Evolutionary conservation across 53 echinoderm and acorn worm genomes (phyloP).

Genomic region (Antedon mediterranea): DNA sequence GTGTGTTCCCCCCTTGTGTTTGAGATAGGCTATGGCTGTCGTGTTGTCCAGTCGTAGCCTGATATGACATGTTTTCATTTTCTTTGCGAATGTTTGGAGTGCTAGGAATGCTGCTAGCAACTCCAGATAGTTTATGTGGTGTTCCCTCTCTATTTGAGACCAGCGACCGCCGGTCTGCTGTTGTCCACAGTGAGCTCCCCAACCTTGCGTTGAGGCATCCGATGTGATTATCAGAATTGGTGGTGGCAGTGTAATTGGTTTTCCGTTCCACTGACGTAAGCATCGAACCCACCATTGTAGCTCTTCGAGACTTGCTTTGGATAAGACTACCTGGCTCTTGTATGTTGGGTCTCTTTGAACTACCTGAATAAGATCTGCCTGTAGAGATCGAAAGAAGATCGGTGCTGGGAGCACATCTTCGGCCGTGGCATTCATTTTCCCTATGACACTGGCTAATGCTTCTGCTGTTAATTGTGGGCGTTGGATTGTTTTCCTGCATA

Average conservation of each 20-base stretch:
- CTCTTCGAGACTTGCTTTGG: background rate
- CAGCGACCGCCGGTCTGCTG: conserved; percentile 28
- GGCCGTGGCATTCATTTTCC: conserved; percentile 13
- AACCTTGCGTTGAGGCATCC: conserved; percentile 33
- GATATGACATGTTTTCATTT: background rate
- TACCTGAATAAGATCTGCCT: background rate
- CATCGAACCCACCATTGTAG: background rate
- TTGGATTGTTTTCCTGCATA: background rate
- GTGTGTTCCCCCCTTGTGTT: conserved; percentile 2
- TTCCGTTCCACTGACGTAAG: background rate
- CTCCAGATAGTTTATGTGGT: conserved; percentile 46
- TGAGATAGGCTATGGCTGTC: conserved; percentile 3
- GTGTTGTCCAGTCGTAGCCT: conserved; percentile 8
- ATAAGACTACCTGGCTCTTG: conserved; percentile 3
- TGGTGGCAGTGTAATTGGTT: background rate
- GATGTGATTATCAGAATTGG: conserved; percentile 17
- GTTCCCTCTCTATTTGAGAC: conserved; percentile 11
- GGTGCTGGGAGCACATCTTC: conserved; percentile 19
- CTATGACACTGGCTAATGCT: conserved; percentile 12
- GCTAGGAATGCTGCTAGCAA: conserved; percentile 31
- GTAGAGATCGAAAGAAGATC: conserved; percentile 1
- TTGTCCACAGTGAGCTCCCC: conserved; percentile 24
- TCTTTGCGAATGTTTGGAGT: conserved; percentile 21
- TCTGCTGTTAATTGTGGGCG: conserved; percentile 12
- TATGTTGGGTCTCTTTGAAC: conserved; percentile 5